Percentiles rank a stretch among this genome's conserved stretches.
Evolutionary conservation across 2,113 vertebrate genomes (phyloP).

Genomic region (Chionomys nivalis): DNA sequence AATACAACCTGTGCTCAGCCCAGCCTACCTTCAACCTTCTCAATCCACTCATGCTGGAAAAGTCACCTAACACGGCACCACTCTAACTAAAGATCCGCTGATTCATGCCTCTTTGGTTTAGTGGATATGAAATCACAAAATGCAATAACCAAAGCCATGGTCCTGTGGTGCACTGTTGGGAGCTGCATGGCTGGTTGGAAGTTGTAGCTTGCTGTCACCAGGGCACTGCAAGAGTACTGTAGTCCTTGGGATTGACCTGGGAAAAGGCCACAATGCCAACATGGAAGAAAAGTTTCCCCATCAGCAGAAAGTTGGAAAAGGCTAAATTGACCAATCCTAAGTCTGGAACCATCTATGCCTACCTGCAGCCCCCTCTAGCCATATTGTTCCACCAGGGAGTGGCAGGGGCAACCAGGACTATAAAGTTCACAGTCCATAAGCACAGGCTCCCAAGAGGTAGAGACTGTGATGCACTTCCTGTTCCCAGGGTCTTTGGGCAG

Average conservation of each 20-base stretch:
- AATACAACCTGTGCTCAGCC: neutral
- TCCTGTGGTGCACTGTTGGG: neutral
- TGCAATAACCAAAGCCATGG: neutral
- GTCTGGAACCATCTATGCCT: neutral
- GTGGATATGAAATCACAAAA: neutral
- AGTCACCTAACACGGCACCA: neutral
- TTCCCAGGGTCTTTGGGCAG: neutral
- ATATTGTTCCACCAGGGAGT: neutral
- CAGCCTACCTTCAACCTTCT: neutral
- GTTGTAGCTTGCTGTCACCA: neutral
- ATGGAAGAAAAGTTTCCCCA: neutral
- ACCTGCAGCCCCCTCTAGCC: neutral
- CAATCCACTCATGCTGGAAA: neutral
- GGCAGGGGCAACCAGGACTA: too few species aligned
- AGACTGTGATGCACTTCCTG: neutral
- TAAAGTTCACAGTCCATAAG: neutral
- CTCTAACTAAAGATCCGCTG: neutral
- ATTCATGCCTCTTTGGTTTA: neutral
- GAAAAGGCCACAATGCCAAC: neutral
- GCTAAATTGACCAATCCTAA: neutral
- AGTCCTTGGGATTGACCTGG: neutral
- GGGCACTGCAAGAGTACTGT: neutral
- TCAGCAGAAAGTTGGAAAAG: neutral
- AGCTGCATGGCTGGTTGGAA: neutral
- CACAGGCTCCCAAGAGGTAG: neutral